Evolutionary conservation across 2,113 vertebrate genomes (phyloP), one percentile per base, ranked within the genome.

Genomic region (Bubalus kerabau): DNA sequence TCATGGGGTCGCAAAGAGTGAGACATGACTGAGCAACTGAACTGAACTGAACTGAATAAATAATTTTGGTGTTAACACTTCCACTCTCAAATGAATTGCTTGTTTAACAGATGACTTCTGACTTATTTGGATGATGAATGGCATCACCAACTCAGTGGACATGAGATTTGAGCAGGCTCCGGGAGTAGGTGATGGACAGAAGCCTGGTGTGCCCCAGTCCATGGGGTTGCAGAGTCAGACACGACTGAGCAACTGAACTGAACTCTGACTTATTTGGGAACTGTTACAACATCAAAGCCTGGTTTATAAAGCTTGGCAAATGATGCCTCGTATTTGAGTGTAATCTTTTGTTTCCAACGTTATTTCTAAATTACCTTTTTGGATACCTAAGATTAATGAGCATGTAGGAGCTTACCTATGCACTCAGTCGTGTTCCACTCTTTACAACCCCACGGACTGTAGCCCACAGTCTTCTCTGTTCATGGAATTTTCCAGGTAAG

Each of bases 161-260:
- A 36, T 21, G 64, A 21, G 19, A 30, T 36, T 0, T 71, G n/a
- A 36, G 64, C 9, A 23, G 19, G n/a, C n/a, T 71, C 64, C 0
- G 5, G 64, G n/a, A 6, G 19, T 36, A 23, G 64, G 9, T 71
- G n/a, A 71, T 12, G 9, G n/a, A 71, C 1, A 1, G n/a, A 23
- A 36, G 64, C n/a, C n/a, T 71, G 64, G n/a, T 36, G 19, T 71
- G 5, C n/a, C 19, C n/a, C 19, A 6, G 17, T 71, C n/a, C 19
- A 2, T 71, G 64, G 9, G 64, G 64, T 36, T 21, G 17, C 64
- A 12, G n/a, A 71, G 17, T 36, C 2, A 36, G 64, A 71, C 64
- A 71, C 0, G n/a, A 71, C n/a, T 71, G 64, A 71, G n/a, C n/a
- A 23, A 71, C n/a, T 36, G 19, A 71, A 36, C n/a, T 71, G 64